These are phyloP conservation scores for Limnephilus marmoratus DNA, from an alignment of 2,888 invertebrate species.

Conservation along the genomic window DNA sequence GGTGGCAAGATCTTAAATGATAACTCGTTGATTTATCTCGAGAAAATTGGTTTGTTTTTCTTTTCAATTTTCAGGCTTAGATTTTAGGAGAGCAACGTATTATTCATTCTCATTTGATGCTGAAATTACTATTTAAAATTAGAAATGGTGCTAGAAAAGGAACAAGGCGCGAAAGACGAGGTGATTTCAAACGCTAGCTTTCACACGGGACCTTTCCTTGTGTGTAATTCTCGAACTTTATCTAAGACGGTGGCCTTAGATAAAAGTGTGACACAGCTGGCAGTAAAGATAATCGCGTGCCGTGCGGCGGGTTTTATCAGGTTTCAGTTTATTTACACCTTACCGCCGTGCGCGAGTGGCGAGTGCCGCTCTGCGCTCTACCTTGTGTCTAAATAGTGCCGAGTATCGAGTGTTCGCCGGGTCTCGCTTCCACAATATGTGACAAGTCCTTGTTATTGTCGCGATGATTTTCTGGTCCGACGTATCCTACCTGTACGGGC, in stretches of 20 bases:
- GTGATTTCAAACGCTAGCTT: not conserved
- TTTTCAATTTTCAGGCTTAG: too few relatives aligned
- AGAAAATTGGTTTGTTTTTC: not conserved
- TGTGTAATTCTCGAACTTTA: slow-evolving; percentile 48
- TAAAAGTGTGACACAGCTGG: slow-evolving; percentile 32
- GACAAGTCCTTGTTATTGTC: slow-evolving; percentile 40
- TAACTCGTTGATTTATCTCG: not conserved
- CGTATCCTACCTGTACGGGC: slow-evolving; percentile 44
- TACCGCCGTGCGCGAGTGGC: not conserved
- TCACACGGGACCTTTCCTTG: slow-evolving; percentile 8
- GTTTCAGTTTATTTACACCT: slow-evolving; percentile 52
- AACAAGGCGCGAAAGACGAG: not conserved
- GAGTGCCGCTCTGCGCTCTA: not conserved
- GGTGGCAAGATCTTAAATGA: not conserved
- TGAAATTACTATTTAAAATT: not conserved
- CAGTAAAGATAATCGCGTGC: slow-evolving; percentile 49
- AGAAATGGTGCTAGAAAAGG: not conserved
- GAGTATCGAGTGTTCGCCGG: not conserved
- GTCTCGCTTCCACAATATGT: not conserved
- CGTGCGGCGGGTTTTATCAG: slow-evolving; percentile 28
- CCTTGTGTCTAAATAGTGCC: not conserved
- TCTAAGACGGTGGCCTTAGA: slow-evolving; percentile 49
- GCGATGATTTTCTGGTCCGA: slow-evolving; percentile 47
- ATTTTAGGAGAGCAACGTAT: too few relatives aligned
- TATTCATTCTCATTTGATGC: not conserved